Evolutionary conservation across 2,113 vertebrate species (phyloP), one percentile per base, ranked within the genome.

Genomic region (Hyperopisus bebe): DNA sequence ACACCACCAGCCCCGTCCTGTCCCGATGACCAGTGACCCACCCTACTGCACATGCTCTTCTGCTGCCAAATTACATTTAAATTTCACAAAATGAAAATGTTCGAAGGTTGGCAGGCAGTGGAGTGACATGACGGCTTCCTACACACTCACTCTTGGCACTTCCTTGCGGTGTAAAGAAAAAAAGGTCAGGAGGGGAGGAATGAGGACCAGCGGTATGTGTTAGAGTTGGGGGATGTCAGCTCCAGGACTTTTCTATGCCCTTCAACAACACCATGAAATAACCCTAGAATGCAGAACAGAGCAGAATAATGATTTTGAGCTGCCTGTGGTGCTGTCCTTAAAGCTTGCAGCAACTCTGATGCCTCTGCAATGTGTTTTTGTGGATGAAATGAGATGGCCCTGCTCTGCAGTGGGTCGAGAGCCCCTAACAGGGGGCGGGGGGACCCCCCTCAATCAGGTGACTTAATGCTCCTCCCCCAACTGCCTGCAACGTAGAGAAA

Each of bases 1-100:
- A 70, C 62, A 77, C 70, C 19, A 1, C 70, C 35, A 77, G 5
- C 13, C 13, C 31, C 8, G 0, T 44, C 31, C 21, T 27, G 21
- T 66, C 27, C 44, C 0, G 15, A 66, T 66, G 89, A 86, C 82
- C 82, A 51, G 82, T 42, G 51, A 62, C 84, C 80, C 24, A 39
- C 42, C 82, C 44, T 35, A 51, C 48, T 55, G 48, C 47, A 53
- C 82, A 84, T 19, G 8, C n/a, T 47, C 87, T 90, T 91, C 91
- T 93, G 92, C 89, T 88, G 84, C 83, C 90, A 92, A 91, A 93
- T 94, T 94, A 92, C 86, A 94, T 92, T 93, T 91, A 93, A 87
- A 93, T 93, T 93, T 91, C 91, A 93, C 91, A 84, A 55, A 70
- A 90, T 31, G 66, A 92, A 93, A 27, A 24, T 50, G 91, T 77